Evolutionary conservation across 2,113 vertebrate species (phyloP), one percentile per base, ranked within the genome.

Genomic region (Chascanopsetta lugubris): DNA sequence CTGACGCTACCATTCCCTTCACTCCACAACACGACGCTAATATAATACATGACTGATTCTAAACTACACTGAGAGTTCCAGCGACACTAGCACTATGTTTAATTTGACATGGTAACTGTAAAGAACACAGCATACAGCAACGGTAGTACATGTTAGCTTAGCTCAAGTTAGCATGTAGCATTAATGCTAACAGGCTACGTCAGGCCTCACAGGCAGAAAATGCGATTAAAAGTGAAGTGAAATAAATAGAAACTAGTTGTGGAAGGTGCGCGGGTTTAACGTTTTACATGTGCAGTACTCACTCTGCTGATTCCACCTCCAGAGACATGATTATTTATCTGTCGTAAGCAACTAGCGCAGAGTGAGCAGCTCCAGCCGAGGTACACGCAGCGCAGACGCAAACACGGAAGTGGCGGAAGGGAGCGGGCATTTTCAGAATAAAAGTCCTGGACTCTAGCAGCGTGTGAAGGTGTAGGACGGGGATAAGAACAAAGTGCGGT

Each of bases 271-370:
- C n/a, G n/a, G n/a, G n/a, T n/a, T n/a, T n/a, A n/a, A n/a, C n/a
- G n/a, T n/a, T n/a, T n/a, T n/a, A n/a, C n/a, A n/a, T n/a, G n/a
- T 0, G 0, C 6, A 18, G 1, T 17, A 92, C 92, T 93, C 67
- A 93, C 92, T 93, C 92, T 50, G 92, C 90, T 3, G 92, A 93
- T 81, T 93, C 92, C 25, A 93, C 90, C 79, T 93, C 92, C 65
- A 93, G 48, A 87, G 92, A 93, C 92, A 93, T 93, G 75, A 18
- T 83, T 83, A 69, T 63, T 75, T 70, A 61, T 64, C 5, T 61
- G n/a, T 0, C 25, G 4, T 30, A 5, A 5, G 8, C 54, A 64
- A 59, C 10, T 48, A 34, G 0, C 8, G 21, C 2, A 51, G 27
- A 25, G n/a, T n/a, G n/a, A 65, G 4, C 25, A 32, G 0, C 36